phyloP scores from a whole-genome alignment of 1,140 invertebrate species.

The Solen grandis region DNA sequence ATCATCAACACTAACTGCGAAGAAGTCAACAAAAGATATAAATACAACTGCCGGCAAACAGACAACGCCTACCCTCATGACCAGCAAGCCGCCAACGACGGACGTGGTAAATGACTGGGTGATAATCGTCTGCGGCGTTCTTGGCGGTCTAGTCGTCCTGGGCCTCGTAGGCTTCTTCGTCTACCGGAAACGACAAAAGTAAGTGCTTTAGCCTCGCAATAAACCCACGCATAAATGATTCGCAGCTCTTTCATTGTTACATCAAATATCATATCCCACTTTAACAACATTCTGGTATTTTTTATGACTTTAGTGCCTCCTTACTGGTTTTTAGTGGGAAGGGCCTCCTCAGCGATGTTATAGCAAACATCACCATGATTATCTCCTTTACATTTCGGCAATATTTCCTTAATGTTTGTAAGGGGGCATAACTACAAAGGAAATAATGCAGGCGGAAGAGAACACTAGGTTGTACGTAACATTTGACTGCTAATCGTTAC shows the following conservation, averaged over 20 bases:
- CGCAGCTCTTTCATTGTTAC: too few relatives aligned
- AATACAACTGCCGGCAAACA: background rate
- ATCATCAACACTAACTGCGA: background rate
- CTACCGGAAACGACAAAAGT: conserved; percentile 39
- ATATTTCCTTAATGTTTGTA: too few relatives aligned
- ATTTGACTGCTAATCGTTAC: too few relatives aligned
- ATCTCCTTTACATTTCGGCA: too few relatives aligned
- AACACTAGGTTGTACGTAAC: too few relatives aligned
- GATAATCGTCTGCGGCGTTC: conserved; percentile 15
- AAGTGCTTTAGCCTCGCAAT: background rate
- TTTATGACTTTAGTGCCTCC: background rate
- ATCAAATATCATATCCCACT: too few relatives aligned
- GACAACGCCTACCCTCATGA: background rate
- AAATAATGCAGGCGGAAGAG: too few relatives aligned
- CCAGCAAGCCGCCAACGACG: background rate
- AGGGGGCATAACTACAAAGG: too few relatives aligned
- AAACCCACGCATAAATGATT: background rate
- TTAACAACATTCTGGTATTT: background rate
- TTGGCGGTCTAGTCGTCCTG: conserved; percentile 25
- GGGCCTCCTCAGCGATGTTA: background rate
- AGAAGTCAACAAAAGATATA: background rate
- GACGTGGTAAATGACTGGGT: conserved; percentile 4
- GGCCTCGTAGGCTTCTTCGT: background rate
- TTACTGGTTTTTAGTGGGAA: background rate
- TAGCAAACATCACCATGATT: background rate